A percentile compares a stretch with the other conserved stretches of the same genome.
Evolutionary conservation across 2,888 invertebrate species (phyloP).

Genomic region (Macrosiphum euphorbiae): DNA sequence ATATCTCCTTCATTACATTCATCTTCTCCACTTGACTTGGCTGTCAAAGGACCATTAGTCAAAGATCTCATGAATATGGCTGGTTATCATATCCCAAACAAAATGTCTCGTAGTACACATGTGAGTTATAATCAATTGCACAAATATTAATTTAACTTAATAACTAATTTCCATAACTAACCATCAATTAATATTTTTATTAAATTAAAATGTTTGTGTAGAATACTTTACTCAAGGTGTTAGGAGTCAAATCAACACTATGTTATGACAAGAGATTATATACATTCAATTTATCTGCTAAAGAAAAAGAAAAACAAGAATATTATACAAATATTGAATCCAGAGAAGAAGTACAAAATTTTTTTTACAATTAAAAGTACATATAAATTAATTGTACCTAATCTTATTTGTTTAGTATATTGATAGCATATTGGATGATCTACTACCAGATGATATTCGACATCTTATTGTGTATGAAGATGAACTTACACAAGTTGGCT

Average conservation of each 20-base stretch:
- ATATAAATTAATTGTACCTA: background rate
- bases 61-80: constrained; percentile 92
- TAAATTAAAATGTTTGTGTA: constrained; percentile 9
- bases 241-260: constrained; percentile 59
- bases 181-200: background rate
- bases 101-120: constrained; percentile 66
- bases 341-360: constrained; percentile 73
- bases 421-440: constrained; percentile 81
- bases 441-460: constrained; percentile 92
- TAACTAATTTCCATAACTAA: background rate
- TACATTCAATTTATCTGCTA: constrained; percentile 77
- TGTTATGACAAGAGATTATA: constrained; percentile 79
- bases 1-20: constrained; percentile 91
- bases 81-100: constrained; percentile 85
- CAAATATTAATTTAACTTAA: background rate
- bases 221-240: constrained; percentile 60
- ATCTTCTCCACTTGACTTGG: constrained; percentile 87
- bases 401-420: constrained; percentile 73
- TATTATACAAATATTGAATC: constrained; percentile 74
- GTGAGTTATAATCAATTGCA: constrained; percentile 57
- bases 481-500: constrained; percentile 81
- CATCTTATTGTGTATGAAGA: constrained; percentile 89
- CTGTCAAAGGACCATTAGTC: constrained; percentile 94
- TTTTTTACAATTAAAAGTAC: background rate
- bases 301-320: constrained; percentile 79